Conservation (phyloP, 1,140 invertebrate species). For the Drosophila serrata region DNA sequence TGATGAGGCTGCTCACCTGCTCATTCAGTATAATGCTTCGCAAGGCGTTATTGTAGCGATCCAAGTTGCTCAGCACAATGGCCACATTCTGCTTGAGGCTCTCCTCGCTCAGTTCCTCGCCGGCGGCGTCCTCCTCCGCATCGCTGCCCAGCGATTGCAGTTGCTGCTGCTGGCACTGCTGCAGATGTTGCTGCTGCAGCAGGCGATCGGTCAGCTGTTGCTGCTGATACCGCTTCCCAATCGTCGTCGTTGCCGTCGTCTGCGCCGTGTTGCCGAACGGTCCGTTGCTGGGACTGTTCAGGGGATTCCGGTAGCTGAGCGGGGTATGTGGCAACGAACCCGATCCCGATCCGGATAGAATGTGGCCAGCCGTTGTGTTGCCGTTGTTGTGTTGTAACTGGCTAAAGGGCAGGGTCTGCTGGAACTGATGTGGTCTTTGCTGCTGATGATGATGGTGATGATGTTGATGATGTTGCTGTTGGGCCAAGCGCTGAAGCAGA, state of each 20-base stretch:
- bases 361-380: constrained; percentile 76
- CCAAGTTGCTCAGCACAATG: constrained; percentile 84
- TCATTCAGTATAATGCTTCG: constrained; percentile 84
- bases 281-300: constrained; percentile 79
- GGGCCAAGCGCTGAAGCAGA: constrained; percentile 60
- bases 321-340: constrained; percentile 75
- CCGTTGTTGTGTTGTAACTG: constrained; percentile 69
- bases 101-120: constrained; percentile 83
- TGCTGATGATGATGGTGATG: constrained; percentile 37
- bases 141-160: constrained; percentile 59
- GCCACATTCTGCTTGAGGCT: constrained; percentile 85
- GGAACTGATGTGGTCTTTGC: constrained; percentile 45
- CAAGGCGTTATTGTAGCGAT: constrained; percentile 81
- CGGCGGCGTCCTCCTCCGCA: constrained; percentile 37
- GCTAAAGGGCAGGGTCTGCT: constrained; percentile 51
- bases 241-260: constrained; percentile 46
- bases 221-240: constrained; percentile 72
- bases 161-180: constrained; percentile 78
- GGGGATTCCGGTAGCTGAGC: constrained; percentile 68
- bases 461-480: constrained; percentile 54
- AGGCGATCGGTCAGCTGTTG: constrained; percentile 82
- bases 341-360: constrained; percentile 54
- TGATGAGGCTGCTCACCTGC: constrained; percentile 68
- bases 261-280: constrained; percentile 60
- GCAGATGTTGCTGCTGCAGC: constrained; percentile 78